These are phyloP conservation scores for Remorina albescens DNA, from an alignment of 2,797 vertebrate genomes.

Conservation along the genomic window DNA sequence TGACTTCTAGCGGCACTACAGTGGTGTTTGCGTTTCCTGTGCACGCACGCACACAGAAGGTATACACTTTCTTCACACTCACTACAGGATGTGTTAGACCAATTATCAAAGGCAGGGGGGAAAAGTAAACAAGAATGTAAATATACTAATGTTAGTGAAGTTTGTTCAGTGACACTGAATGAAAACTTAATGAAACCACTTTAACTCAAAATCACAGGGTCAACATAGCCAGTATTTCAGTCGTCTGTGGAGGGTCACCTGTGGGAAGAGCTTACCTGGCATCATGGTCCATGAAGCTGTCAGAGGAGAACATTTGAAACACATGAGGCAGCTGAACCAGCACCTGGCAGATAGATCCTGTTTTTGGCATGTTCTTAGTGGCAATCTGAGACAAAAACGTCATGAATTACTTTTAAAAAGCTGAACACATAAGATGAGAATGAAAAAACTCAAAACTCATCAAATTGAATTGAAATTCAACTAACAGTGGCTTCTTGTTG, in stretches of 20 bases:
- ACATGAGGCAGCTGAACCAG: conserved; percentile 95
- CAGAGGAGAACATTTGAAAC: conserved; percentile 90
- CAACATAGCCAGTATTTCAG: neutral
- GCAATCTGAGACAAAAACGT: conserved; percentile 80
- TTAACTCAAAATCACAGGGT: no score
- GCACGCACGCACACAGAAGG: neutral
- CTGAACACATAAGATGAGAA: neutral
- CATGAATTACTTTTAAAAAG: neutral
- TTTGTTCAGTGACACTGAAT: neutral
- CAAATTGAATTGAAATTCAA: neutral
- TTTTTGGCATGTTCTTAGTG: conserved; percentile 85
- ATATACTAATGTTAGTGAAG: neutral
- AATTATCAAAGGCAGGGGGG: neutral
- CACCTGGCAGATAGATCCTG: conserved; percentile 92
- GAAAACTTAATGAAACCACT: no score
- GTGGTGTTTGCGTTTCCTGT: no score
- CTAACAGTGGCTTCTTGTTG: neutral
- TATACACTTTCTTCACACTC: no score
- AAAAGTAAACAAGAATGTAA: neutral
- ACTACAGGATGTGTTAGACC: neutral
- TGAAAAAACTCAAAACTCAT: neutral
- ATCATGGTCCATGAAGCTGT: conserved; percentile 88
- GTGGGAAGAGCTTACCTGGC: conserved; percentile 83
- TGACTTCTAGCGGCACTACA: no score
- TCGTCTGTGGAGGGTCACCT: neutral